Evolutionary conservation across 2,797 vertebrate genomes (phyloP).

Genomic region (Rhabdophis nuchalis): DNA sequence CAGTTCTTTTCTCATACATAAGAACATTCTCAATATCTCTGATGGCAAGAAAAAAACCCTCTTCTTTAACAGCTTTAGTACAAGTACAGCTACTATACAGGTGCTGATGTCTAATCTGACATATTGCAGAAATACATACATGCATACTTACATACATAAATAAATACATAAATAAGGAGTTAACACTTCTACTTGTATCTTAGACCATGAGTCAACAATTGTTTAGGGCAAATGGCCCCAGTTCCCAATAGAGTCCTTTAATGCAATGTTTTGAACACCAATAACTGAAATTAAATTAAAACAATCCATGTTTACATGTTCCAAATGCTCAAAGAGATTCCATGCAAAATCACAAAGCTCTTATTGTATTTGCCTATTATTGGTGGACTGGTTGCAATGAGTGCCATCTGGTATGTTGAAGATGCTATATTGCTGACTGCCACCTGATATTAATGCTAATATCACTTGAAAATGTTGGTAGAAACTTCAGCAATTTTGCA

Average conservation of each 20-base stretch:
- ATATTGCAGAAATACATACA: background rate
- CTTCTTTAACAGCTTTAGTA: background rate
- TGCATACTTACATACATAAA: too few species aligned
- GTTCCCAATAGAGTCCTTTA: background rate
- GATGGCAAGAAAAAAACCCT: background rate
- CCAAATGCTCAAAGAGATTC: background rate
- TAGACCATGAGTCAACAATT: background rate
- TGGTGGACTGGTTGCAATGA: background rate
- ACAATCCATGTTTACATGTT: background rate
- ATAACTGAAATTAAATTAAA: background rate
- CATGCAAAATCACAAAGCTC: background rate
- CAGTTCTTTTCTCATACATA: background rate
- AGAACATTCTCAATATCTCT: background rate
- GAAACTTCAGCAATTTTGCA: background rate
- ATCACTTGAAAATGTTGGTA: background rate
- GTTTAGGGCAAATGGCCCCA: background rate
- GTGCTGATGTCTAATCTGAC: background rate
- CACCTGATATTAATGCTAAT: background rate
- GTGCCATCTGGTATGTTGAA: background rate
- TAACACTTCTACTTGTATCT: background rate
- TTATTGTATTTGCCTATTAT: background rate
- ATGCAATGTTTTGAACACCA: background rate
- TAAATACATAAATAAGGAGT: background rate
- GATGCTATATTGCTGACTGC: background rate
- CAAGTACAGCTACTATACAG: background rate